Base-by-base conservation (phyloP, 2,888 invertebrate species). In the Laothoe populi region DNA sequence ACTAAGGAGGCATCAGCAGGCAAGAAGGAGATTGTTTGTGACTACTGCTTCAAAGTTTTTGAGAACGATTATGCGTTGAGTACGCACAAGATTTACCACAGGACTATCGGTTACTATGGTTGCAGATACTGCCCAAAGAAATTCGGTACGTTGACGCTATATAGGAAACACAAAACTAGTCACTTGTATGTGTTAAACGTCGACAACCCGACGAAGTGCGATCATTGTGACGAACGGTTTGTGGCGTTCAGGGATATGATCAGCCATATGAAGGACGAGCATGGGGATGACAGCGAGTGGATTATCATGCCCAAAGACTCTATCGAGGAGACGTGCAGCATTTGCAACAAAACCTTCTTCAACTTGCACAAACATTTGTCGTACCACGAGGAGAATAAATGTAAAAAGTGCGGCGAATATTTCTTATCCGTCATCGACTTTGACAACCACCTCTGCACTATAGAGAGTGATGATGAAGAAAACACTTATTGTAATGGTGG, bases 161-260 rank as follows among this genome's bases (percentile, higher is more conserved):
- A 91, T 70, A 85, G 91, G 19, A 89, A 93, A 66, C 94, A 94
- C 70, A 93, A 94, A 78, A 91, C 86, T 44, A 90, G 92, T 64
- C 93, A 87, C 78, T 89, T 86, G 69, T 70, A 78, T 57, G 90
- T 82, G 74, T 83, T 81, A 57, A 92, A 87, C 70, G 88, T 79
- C 61, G 94, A 90, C 60, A 92, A 87, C 65, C 94, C 86, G 26
- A 87, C 80, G 8, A 91, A 85, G 70, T 94, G 85, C 78, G 93
- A 89, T 76, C 92, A 87, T 75, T 93, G 93, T 77, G 94, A 94
- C 70, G 92, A 94, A 67, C 93, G 90, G 0, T 94, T 94, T 65
- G 88, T 94, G 21, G 90, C 92, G 21, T 92, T 93, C 79, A 85
- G 88, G 68, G 94, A 92, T 66, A 93, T 88, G 90, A 93, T 90